Evolutionary conservation across 2,888 invertebrate genomes (phyloP).

Genomic region (Plebejus melissa): DNA sequence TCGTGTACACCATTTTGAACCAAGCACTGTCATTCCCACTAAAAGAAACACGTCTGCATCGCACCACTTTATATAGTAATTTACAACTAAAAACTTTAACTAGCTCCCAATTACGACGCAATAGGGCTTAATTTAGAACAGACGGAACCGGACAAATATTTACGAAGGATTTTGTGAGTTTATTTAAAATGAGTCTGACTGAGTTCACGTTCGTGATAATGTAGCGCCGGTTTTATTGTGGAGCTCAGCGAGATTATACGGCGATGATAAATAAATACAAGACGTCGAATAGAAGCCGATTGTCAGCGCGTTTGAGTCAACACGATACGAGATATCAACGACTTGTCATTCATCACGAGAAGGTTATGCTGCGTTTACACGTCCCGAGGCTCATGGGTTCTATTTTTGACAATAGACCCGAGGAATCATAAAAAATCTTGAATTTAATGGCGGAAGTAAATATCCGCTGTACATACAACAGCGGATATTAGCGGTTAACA

Average conservation of each 20-base stretch:
- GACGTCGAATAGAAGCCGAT: conserved; percentile 35
- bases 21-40: conserved; percentile 24
- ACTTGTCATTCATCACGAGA: conserved; percentile 1
- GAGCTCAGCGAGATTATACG: conserved; percentile 31
- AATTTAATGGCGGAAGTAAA: not conserved
- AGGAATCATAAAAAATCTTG: not conserved
- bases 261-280: conserved; percentile 33
- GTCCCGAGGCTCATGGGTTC: not conserved
- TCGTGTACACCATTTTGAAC: conserved; percentile 49
- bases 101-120: not conserved
- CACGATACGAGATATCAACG: conserved; percentile 32
- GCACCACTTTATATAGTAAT: conserved; percentile 12
- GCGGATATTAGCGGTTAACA: too few species aligned
- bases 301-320: conserved; percentile 36
- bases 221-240: conserved; percentile 29
- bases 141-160: conserved; percentile 26
- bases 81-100: conserved; percentile 17
- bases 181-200: conserved; percentile 32
- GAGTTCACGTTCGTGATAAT: conserved; percentile 29
- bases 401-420: conserved; percentile 3
- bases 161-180: conserved; percentile 30
- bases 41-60: not conserved
- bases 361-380: conserved; percentile 22
- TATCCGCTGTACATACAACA: too few species aligned
- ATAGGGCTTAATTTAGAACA: conserved; percentile 30